Conservation (phyloP, 2,888 invertebrate genomes). For the Pherbina coryleti region DNA sequence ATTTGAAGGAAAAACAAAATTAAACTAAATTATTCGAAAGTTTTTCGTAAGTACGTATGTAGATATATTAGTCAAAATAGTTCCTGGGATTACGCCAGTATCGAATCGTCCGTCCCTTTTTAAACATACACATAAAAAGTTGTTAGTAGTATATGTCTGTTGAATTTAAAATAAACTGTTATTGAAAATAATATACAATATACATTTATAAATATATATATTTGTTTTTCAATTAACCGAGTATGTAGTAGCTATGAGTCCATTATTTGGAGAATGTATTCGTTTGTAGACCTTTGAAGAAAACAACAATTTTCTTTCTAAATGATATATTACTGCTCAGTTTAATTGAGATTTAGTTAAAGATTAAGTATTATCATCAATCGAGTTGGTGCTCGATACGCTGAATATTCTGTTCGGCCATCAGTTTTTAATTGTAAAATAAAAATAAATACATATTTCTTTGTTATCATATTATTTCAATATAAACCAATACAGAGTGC, state of each 20-base stretch:
- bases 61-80: conserved; percentile 31
- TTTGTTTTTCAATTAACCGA: background rate
- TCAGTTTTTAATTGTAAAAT: too few species aligned
- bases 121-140: background rate
- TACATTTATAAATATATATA: background rate
- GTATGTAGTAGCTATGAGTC: background rate
- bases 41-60: too few species aligned
- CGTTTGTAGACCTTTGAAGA: background rate
- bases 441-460: too few species aligned
- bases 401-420: too few species aligned
- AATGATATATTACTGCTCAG: background rate
- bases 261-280: background rate
- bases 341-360: too few species aligned
- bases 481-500: too few species aligned
- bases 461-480: too few species aligned
- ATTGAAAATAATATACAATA: background rate
- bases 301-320: background rate
- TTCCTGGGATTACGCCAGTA: conserved; percentile 30
- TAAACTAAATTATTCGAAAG: too few species aligned
- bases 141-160: conserved; percentile 16
- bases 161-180: background rate
- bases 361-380: too few species aligned
- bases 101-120: conserved; percentile 38
- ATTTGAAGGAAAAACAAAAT: conserved; percentile 33
- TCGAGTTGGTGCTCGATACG: too few species aligned